Base-by-base conservation (phyloP, 2,797 vertebrate species). In the Halcyon leucocephala region DNA sequence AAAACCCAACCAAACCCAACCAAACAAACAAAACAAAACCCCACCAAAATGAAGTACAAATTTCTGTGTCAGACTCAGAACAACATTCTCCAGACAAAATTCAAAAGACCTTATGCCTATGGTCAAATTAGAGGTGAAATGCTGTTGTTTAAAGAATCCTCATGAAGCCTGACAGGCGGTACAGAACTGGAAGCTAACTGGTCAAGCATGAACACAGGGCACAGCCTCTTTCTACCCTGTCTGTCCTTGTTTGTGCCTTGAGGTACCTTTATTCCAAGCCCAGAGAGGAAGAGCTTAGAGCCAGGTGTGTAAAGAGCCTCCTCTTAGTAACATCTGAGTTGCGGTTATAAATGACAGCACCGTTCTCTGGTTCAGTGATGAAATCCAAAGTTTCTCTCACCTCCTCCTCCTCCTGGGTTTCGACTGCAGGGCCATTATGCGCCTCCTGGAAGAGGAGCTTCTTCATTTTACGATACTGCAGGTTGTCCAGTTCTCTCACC, bases 381-480 rank as follows among this genome's bases (percentile, higher is more conserved):
- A 89, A 90, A 95, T 54, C 7, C 82, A 51, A 86, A 49, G 82
- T 58, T 93, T 86, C 93, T 89, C 96, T 91, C 84, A 99, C 99
- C 99, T 99, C 99, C 83, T 99, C 99, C 93, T 99, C 99, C 55
- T 99, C 99, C 96, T 99, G 99, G 76, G 98, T 98, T 98, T 99
- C 99, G 4, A 98, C 98, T 57, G 99, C 98, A 70, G 99, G 99
- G 73, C 99, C 99, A 44, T 99, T 99, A 97, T 99, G 99, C 12
- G 99, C 99, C 98, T 99, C 99, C 90, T 99, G 99, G 97, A 99
- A 99, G 97, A 99, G 99, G 84, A 99, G 98, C 97, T 99, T 99
- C 98, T 99, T 99, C 99, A 99, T 99, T 97, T 99, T 99, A 93
- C 99, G 99, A 97, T 99, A 99, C 97, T 99, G 99, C 90, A 99